Percentiles rank a stretch among this genome's conserved stretches.
Conservation (phyloP, 2,113 vertebrate genomes). For the Hippotragus niger region DNA sequence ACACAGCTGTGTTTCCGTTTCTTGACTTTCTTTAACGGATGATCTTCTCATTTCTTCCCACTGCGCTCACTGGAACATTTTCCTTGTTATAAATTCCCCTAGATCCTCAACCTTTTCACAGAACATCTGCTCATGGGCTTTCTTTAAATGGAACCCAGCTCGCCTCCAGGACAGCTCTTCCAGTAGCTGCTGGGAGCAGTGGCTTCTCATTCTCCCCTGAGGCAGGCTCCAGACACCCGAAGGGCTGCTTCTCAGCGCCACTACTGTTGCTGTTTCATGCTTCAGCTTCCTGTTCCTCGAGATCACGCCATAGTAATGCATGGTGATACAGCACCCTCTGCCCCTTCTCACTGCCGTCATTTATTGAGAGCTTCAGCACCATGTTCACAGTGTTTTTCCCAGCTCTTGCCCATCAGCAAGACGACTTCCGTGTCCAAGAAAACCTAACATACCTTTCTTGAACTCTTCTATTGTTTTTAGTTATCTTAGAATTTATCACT, state of each 20-base stretch:
- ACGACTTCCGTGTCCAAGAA: not conserved
- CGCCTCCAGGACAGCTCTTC: not conserved
- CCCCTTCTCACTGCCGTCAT: not conserved
- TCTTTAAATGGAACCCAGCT: not conserved
- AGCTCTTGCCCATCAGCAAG: not conserved
- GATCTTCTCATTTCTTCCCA: not conserved
- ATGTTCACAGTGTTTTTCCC: not conserved
- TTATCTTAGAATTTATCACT: not conserved
- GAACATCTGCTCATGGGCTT: not conserved
- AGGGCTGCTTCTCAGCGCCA: not conserved
- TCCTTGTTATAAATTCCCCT: not conserved
- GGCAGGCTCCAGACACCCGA: not conserved
- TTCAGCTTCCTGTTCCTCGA: not conserved
- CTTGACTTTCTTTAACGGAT: not conserved
- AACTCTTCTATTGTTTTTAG: slow-evolving; percentile 7
- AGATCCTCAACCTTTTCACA: not conserved
- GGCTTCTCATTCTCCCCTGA: not conserved
- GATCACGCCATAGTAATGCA: not conserved
- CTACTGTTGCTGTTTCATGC: not conserved
- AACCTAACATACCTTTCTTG: not conserved
- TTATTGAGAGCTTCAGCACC: not conserved
- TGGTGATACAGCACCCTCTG: not conserved
- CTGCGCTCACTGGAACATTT: not conserved
- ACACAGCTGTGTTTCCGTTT: not conserved
- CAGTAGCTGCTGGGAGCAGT: not conserved